Evolutionary conservation across 1,140 invertebrate genomes (phyloP), one percentile per base, ranked within the genome.

Genomic region (Stenopsyche tienmushanensis): DNA sequence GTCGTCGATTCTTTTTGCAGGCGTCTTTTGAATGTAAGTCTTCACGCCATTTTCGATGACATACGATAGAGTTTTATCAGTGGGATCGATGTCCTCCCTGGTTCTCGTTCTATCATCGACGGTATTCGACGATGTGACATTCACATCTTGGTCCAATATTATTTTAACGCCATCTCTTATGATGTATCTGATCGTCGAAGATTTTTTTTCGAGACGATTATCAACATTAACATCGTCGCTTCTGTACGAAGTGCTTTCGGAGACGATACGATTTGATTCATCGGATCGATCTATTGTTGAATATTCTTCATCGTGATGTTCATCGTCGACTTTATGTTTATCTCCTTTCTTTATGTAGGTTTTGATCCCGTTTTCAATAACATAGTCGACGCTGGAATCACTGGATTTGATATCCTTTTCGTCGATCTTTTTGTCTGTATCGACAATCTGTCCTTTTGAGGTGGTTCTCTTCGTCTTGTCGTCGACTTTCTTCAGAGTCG

Each of bases 131-230:
- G 54, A 1, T 7, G 25, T 54, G 10, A 54, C 8, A 18, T 54
- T 29, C 20, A 34, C 52, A 41, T 57, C 29, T n/a, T n/a, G 17
- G 13, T 34, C 29, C 13, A 34, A 7, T 20, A 55, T 55, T 55
- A 9, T 59, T 59, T 24, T 59, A 23, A 59, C 55, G 5, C 39
- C 55, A 3, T 78, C 78, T 72, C 79, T 72, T 64, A 77, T 79
- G 45, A 75, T 75, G 62, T 79, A 73, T 34, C 8, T 45, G 5
- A 18, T 45, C 5, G 9, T 45, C 17, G 44, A n/a, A 45, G 44
- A 45, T 45, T 45, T 39, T 39, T 39, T 39, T 8, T 8, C 34
- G 47, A 13, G 39, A 49, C 20, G 52, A 58, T 65, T 21, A 44
- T 21, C 52, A 5, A 65, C 53, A 47, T 57, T 45, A 5, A 50